Evolutionary conservation across 1,140 invertebrate genomes (phyloP).

Genomic region (Neodiprion fabricii): DNA sequence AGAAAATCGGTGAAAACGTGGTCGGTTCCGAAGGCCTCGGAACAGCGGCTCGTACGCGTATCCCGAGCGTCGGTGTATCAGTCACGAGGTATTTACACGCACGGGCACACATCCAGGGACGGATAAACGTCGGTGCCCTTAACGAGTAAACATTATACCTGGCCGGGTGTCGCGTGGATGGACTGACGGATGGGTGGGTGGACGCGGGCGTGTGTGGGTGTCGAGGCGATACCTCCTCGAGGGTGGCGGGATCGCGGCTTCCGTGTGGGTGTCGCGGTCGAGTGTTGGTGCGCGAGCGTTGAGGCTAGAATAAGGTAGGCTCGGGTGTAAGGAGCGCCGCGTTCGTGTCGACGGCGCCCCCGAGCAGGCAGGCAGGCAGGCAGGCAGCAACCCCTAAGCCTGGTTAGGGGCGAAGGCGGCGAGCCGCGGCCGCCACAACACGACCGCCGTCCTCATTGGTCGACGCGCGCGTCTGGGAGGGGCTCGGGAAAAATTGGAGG

Average conservation of each 20-base stretch:
- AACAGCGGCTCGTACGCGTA: no score
- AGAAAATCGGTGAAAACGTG: no score
- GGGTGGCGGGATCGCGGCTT: constrained; percentile 14
- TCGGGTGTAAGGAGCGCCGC: constrained; percentile 8
- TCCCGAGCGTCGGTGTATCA: no score
- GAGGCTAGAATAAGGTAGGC: neutral
- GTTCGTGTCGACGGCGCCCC: constrained; percentile 22
- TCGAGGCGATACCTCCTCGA: constrained; percentile 18
- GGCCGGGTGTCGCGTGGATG: neutral
- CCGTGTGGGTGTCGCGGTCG: constrained; percentile 6
- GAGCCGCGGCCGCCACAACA: constrained; percentile 62
- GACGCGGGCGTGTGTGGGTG: constrained; percentile 32
- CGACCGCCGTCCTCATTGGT: constrained; percentile 62
- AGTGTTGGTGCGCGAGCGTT: neutral
- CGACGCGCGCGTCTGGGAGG: constrained; percentile 56
- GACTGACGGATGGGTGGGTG: constrained; percentile 23
- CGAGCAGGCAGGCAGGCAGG: constrained; percentile 34
- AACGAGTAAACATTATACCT: no score
- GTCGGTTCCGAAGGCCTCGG: no score
- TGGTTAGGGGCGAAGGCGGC: constrained; percentile 58
- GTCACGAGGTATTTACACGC: no score
- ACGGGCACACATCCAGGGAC: no score
- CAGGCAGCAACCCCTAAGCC: constrained; percentile 45
- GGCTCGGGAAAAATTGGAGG: constrained; percentile 59
- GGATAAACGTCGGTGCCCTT: no score